Conservation (phyloP, 1,140 invertebrate genomes). For the Drosophila repleta region DNA sequence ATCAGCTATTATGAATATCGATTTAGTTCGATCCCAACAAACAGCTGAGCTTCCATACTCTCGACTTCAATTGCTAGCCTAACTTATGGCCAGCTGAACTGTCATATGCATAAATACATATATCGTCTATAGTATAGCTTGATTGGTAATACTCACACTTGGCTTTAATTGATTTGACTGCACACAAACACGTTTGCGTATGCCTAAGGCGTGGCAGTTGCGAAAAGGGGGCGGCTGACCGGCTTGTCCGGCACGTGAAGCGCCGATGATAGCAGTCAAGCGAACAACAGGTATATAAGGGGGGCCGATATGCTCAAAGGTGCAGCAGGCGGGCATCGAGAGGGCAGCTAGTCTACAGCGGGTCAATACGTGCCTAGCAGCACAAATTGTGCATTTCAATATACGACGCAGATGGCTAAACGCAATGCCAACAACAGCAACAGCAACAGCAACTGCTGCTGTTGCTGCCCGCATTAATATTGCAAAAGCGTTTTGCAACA, state of each 20-base stretch:
- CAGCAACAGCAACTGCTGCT: slow-evolving; percentile 28
- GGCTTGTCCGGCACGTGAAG: slow-evolving; percentile 59
- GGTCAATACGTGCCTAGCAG: slow-evolving; percentile 56
- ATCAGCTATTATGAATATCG: too few relatives aligned
- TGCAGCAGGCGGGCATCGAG: not conserved
- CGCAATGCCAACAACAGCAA: not conserved
- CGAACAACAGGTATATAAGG: not conserved
- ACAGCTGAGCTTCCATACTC: not conserved
- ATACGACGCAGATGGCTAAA: slow-evolving; percentile 35
- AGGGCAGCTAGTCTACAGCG: not conserved
- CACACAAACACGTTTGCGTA: slow-evolving; percentile 65
- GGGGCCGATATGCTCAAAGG: not conserved
- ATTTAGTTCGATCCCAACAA: too few relatives aligned
- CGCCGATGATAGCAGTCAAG: slow-evolving; percentile 53
- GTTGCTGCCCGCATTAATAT: slow-evolving; percentile 40
- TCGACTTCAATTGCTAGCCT: too few relatives aligned
- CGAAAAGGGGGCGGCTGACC: not conserved
- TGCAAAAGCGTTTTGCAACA: slow-evolving; percentile 48
- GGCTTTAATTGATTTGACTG: slow-evolving; percentile 60
- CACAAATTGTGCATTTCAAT: slow-evolving; percentile 50
- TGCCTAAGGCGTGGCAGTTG: slow-evolving; percentile 25
- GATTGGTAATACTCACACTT: not conserved
- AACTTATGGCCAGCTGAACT: not conserved
- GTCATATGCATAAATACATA: not conserved
- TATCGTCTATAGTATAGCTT: not conserved